Evolutionary conservation across 2,113 vertebrate genomes (phyloP).

Genomic region (Thermophis baileyi): DNA sequence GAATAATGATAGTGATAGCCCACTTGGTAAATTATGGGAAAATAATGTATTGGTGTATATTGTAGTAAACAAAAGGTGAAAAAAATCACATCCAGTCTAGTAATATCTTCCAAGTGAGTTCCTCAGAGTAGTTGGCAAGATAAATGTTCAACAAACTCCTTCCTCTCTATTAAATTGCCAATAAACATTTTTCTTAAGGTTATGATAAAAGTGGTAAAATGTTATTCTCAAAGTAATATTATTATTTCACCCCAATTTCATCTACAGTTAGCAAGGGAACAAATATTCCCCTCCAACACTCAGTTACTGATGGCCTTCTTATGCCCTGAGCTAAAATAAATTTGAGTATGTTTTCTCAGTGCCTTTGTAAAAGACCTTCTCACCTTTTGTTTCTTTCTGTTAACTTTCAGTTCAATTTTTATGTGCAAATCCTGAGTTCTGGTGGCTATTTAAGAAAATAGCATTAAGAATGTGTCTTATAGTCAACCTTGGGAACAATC

Average conservation of each 20-base stretch:
- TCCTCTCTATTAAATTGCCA: conserved; percentile 59
- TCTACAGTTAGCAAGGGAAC: background rate
- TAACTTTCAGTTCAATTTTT: background rate
- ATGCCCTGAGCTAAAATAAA: background rate
- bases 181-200: conserved; percentile 57
- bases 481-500: conserved; percentile 18
- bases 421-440: conserved; percentile 23
- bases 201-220: conserved; percentile 8
- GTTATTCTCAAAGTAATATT: background rate
- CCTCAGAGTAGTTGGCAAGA: conserved; percentile 54
- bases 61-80: conserved; percentile 19
- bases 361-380: background rate
- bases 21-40: background rate
- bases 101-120: conserved; percentile 56
- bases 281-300: background rate
- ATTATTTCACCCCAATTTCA: conserved; percentile 1
- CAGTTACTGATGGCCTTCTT: background rate
- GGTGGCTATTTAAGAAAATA: conserved; percentile 15
- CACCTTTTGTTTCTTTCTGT: background rate
- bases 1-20: background rate
- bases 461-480: conserved; percentile 18
- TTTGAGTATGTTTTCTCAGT: background rate
- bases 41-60: background rate
- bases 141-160: conserved; percentile 56
- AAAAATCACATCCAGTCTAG: conserved; percentile 32